These are phyloP conservation scores for Pachymerium ferrugineum DNA, from an alignment of 2,888 invertebrate genomes.

Conservation along the genomic window DNA sequence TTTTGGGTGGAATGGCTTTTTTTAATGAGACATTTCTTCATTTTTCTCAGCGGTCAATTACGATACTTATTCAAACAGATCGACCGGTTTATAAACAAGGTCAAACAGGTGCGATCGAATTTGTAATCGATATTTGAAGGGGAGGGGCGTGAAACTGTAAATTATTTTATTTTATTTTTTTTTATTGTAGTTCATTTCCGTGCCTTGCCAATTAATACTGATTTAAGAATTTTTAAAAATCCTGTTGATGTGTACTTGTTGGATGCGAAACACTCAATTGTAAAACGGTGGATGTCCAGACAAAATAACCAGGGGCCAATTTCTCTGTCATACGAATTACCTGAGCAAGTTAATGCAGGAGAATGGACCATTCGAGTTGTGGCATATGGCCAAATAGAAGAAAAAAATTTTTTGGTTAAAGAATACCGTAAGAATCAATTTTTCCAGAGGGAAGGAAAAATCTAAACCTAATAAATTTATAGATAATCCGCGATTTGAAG, in stretches of 20 bases:
- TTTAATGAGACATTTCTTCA: constrained; percentile 75
- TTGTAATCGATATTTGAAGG: constrained; percentile 9
- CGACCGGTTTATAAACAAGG: constrained; percentile 93
- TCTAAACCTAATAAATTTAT: constrained; percentile 1
- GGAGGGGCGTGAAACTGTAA: too few relatives aligned
- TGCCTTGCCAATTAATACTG: constrained; percentile 85
- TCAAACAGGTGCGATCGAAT: constrained; percentile 59
- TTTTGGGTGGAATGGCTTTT: constrained; percentile 81
- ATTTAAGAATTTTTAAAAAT: constrained; percentile 81
- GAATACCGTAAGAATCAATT: constrained; percentile 64
- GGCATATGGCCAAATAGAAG: constrained; percentile 82
- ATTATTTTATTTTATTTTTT: too few relatives aligned
- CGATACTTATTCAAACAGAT: constrained; percentile 90
- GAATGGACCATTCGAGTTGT: constrained; percentile 85
- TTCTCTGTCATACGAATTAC: constrained; percentile 69
- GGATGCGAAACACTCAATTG: constrained; percentile 79
- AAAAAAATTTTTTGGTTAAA: constrained; percentile 78
- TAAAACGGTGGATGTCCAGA: constrained; percentile 87
- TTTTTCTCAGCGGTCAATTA: constrained; percentile 87
- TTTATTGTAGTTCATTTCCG: constrained; percentile 69
- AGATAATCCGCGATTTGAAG: constrained; percentile 86
- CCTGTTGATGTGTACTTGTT: constrained; percentile 87
- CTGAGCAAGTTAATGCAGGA: constrained; percentile 87
- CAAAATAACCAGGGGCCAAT: constrained; percentile 54
- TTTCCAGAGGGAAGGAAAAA: neutral